These are phyloP conservation scores for Hipposideros larvatus DNA, from an alignment of 2,797 vertebrate genomes.

Conservation along the genomic window DNA sequence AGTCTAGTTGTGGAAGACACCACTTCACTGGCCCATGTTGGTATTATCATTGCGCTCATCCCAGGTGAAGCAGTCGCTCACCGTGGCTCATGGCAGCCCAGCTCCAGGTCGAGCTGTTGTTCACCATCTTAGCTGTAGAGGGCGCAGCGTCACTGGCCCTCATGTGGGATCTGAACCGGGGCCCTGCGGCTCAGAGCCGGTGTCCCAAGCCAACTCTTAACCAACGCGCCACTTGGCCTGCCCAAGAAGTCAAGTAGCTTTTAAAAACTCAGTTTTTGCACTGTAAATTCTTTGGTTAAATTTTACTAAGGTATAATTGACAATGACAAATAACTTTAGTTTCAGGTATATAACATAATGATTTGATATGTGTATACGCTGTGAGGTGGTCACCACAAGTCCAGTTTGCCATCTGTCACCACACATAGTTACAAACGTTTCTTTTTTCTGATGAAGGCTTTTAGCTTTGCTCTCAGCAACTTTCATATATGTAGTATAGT, in stretches of 20 bases:
- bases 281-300: not conserved
- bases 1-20: too few species aligned
- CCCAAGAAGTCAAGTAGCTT: conserved; percentile 5
- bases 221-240: too few species aligned
- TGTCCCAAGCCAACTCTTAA: too few species aligned
- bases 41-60: too few species aligned
- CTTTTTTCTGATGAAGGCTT: not conserved
- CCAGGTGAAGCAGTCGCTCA: too few species aligned
- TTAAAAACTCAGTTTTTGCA: not conserved
- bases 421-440: not conserved
- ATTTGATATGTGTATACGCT: not conserved
- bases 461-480: not conserved
- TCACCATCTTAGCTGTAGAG: too few species aligned
- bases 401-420: not conserved
- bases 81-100: too few species aligned
- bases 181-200: too few species aligned
- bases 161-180: too few species aligned
- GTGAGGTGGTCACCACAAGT: not conserved
- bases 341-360: not conserved
- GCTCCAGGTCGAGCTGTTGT: too few species aligned
- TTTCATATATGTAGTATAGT: not conserved
- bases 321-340: not conserved
- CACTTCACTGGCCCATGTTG: too few species aligned
- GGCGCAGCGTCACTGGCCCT: too few species aligned
- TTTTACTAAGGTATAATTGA: not conserved